A percentile compares a stretch with the other conserved stretches of the same genome.
phyloP scores from a whole-genome alignment of 2,888 invertebrate genomes.

The Alcis repandata region DNA sequence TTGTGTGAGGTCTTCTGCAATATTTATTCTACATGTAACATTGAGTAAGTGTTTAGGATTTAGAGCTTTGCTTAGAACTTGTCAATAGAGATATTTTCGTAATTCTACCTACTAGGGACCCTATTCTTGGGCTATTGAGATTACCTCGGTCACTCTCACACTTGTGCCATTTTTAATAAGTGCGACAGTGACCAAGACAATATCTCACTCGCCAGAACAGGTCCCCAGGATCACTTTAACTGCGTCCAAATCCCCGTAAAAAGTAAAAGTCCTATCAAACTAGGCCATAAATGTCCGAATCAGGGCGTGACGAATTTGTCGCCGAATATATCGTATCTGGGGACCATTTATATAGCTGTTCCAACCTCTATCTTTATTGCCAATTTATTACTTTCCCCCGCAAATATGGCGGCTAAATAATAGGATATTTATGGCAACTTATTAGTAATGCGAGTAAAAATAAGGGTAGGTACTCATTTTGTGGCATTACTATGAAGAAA shows the following conservation, averaged over 20 bases:
- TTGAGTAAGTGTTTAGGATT: no score
- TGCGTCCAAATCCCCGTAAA: constrained; percentile 27
- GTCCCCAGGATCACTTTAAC: constrained; percentile 15
- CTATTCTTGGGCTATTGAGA: no score
- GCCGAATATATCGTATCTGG: constrained; percentile 57
- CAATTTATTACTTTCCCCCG: constrained; percentile 70
- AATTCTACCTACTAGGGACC: background rate
- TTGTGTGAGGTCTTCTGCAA: no score
- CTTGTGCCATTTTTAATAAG: no score
- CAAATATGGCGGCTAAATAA: constrained; percentile 64
- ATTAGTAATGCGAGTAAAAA: constrained; percentile 59
- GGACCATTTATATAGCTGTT: constrained; percentile 64
- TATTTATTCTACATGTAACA: no score
- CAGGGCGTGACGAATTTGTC: constrained; percentile 63
- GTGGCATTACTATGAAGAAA: constrained; percentile 2
- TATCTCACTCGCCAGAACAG: background rate
- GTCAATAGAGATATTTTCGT: background rate
- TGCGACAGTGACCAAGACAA: no score
- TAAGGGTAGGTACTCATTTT: background rate
- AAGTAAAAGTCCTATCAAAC: constrained; percentile 39
- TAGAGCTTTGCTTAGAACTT: no score
- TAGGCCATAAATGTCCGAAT: constrained; percentile 55
- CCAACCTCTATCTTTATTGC: constrained; percentile 69
- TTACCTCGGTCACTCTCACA: no score
- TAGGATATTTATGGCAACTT: constrained; percentile 70